phyloP scores from a whole-genome alignment of 2,113 vertebrate species.

The Kobus ellipsiprymnus region DNA sequence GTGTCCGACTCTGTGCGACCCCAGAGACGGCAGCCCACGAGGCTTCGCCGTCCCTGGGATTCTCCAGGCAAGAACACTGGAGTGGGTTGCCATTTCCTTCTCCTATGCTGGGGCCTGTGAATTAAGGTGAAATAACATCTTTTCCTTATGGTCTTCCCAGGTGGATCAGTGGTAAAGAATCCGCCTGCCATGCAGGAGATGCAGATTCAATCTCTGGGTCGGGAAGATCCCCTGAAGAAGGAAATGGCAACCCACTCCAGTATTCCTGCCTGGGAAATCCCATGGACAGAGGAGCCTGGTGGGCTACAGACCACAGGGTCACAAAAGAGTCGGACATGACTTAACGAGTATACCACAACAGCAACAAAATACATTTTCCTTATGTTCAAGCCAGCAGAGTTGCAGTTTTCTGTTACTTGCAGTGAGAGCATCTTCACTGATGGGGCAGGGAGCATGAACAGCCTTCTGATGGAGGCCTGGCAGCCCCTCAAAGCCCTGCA shows the following conservation, averaged over 20 bases:
- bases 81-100: too few species aligned
- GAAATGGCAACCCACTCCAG: neutral
- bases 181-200: neutral
- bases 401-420: neutral
- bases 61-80: too few species aligned
- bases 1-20: too few species aligned
- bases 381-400: neutral
- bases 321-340: neutral
- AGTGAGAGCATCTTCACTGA: neutral
- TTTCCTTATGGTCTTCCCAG: neutral
- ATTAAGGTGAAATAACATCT: neutral
- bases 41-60: too few species aligned
- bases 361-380: neutral
- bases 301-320: neutral
- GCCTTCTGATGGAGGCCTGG: neutral
- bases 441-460: neutral
- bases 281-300: neutral
- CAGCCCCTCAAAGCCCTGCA: neutral
- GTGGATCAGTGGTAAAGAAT: neutral
- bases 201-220: neutral
- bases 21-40: too few species aligned
- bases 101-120: neutral
- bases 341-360: neutral
- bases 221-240: neutral
- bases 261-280: neutral